Evolutionary conservation across 2,888 invertebrate species (phyloP), one percentile per base, ranked within the genome.

Genomic region (Eremobia ochroleuca): DNA sequence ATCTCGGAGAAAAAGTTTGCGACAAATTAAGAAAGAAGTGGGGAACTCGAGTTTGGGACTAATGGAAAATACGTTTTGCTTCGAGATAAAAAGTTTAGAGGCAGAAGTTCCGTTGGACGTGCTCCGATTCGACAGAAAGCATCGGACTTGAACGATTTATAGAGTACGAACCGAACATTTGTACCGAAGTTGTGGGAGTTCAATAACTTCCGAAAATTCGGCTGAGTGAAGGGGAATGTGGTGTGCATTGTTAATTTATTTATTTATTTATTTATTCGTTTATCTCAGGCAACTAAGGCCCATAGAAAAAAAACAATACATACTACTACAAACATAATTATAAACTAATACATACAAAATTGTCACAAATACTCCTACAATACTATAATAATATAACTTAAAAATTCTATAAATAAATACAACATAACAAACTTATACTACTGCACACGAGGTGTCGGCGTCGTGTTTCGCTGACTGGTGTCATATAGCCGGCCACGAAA

Each of bases 1-100:
- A 93, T 91, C 84, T 86, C 61, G 21, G 85, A 88, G 85, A 81
- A 74, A 89, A 91, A 93, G 92, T 89, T 93, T 91, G 92, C 91
- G 94, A 94, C 94, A 94, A 95, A 95, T 95, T 95, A 93, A 93
- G 93, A 92, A 91, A 90, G 90, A 92, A 91, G 85, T 67, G 65
- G 76, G 59, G 55, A 55, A 37, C 69, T 55, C 28, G 73, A 79
- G 68, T 80, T 83, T 49, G 69, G 79, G 72, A 69, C 77, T 82
- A 85, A 87, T 82, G 86, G 88, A 82, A 87, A 88, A 84, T 87
- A 81, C 82, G 87, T 78, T 85, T 82, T 80, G 82, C 82, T 83
- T 85, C 43, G 28, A 87, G 88, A 88, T 87, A 88, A 89, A 88
- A 88, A 88, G 88, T 89, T 87, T 85, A 83, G 61, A 79, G 80